Conservation (phyloP, 2,113 vertebrate genomes). For the Megaceryle maxima region DNA sequence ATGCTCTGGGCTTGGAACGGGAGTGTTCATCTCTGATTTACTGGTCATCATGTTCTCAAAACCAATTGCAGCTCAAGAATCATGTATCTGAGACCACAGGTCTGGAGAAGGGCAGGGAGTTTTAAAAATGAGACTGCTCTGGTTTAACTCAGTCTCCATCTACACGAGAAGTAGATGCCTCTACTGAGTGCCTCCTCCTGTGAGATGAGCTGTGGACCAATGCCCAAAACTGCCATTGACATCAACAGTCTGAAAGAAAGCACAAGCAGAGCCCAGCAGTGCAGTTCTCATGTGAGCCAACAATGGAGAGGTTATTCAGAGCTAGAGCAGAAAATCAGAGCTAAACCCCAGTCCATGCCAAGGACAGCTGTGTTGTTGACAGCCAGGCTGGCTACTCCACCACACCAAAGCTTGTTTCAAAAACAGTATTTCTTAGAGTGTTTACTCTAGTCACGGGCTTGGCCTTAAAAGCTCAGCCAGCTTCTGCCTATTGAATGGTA, state of each 20-base stretch:
- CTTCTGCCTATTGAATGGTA: not conserved
- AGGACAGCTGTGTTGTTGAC: conserved; percentile 51
- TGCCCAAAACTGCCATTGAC: conserved; percentile 9
- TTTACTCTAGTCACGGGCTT: not conserved
- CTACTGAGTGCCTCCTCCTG: not conserved
- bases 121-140: not conserved
- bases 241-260: conserved; percentile 15
- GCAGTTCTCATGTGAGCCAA: not conserved
- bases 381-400: conserved; percentile 4
- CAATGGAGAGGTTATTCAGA: conserved; percentile 40
- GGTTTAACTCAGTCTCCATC: not conserved
- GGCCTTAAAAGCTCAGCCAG: conserved; percentile 15
- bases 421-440: conserved; percentile 1
- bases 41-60: not conserved
- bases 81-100: rapidly evolving
- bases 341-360: conserved; percentile 11
- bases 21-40: not conserved
- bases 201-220: conserved; percentile 18
- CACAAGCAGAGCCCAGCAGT: not conserved
- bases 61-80: not conserved
- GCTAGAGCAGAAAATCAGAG: conserved; percentile 41
- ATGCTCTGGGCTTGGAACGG: not conserved
- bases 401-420: not conserved
- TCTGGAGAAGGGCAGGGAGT: not conserved
- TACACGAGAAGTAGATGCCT: not conserved